Evolutionary conservation across 2,113 vertebrate genomes (phyloP).

Genomic region (Columbina picui): DNA sequence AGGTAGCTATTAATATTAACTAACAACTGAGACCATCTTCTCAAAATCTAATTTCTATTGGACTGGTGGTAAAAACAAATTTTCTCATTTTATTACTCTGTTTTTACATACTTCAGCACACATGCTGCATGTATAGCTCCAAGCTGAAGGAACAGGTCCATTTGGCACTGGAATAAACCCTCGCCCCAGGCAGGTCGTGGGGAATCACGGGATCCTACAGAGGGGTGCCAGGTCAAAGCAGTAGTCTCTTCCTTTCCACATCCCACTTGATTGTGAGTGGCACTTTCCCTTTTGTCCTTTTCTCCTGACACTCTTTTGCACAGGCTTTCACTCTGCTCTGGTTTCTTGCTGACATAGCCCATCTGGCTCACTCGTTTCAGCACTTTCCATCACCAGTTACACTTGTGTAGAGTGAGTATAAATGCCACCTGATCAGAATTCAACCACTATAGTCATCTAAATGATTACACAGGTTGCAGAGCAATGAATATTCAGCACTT

Average conservation of each 20-base stretch:
- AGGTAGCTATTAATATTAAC: background rate
- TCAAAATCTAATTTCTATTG: background rate
- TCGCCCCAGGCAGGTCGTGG: background rate
- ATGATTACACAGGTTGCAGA: background rate
- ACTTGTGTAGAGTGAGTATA: background rate
- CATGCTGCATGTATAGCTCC: background rate
- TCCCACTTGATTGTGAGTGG: background rate
- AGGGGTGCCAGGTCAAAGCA: background rate
- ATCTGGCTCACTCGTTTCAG: slow-evolving; percentile 29
- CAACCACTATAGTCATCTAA: background rate
- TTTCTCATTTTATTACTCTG: background rate
- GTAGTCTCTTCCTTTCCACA: background rate
- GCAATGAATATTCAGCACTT: slow-evolving; percentile 16
- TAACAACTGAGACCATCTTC: background rate
- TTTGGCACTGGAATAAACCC: background rate
- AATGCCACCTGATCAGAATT: background rate
- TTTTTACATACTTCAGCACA: background rate
- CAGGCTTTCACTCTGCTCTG: background rate
- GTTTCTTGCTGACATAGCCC: slow-evolving; percentile 13
- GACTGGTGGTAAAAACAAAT: background rate
- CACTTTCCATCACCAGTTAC: background rate
- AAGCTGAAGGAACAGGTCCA: background rate
- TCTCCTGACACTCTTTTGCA: background rate
- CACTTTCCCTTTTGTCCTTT: slow-evolving; percentile 6
- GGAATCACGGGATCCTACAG: background rate